A percentile compares a stretch with the other conserved stretches of the same genome.
Evolutionary conservation across 2,113 vertebrate genomes (phyloP).

Genomic region (Thermophis baileyi): DNA sequence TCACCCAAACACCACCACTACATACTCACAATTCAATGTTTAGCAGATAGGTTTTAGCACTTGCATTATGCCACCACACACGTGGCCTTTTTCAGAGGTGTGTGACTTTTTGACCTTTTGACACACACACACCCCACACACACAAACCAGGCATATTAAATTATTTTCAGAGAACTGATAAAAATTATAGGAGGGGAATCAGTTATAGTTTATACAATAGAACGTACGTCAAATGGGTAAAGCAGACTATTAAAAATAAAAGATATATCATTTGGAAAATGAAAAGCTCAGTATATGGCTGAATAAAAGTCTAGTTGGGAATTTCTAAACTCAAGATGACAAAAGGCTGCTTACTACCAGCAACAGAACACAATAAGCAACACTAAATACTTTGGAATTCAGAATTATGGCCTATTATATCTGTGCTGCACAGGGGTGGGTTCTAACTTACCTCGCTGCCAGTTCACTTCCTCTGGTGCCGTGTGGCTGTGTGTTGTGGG

Average conservation of each 20-base stretch:
- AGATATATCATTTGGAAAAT: background rate
- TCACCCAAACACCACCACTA: background rate
- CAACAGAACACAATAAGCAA: background rate
- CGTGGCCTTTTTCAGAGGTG: background rate
- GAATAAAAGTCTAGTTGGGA: background rate
- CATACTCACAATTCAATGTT: background rate
- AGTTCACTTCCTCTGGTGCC: too few relatives aligned
- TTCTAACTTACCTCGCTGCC: too few relatives aligned
- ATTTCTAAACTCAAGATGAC: background rate
- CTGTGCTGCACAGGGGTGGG: too few relatives aligned
- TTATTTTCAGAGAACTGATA: background rate
- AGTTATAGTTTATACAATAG: background rate
- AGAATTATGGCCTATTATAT: background rate
- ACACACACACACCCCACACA: background rate
- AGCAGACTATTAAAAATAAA: background rate
- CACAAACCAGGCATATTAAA: background rate
- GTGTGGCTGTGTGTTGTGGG: too few relatives aligned
- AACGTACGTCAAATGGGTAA: background rate
- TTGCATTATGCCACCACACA: background rate
- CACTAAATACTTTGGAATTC: background rate
- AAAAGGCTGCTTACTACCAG: background rate
- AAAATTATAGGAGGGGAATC: background rate
- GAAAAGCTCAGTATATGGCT: background rate
- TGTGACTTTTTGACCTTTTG: background rate
- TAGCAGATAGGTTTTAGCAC: background rate